Evolutionary conservation across 2,113 vertebrate species (phyloP).

Genomic region (Cyanocitta stelleri): DNA sequence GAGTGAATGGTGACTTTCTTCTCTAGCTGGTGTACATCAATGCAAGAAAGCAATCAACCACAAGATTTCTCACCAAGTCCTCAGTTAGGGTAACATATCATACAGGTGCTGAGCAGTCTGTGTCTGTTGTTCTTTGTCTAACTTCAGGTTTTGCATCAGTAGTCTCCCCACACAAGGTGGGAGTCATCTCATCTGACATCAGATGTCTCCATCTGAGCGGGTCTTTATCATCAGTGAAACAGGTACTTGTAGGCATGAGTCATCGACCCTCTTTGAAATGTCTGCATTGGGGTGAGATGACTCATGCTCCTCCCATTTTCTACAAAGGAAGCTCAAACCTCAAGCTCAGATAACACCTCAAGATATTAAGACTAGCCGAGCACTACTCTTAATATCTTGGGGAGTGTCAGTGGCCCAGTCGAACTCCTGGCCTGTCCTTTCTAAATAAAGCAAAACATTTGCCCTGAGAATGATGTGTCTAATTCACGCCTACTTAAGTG

Average conservation of each 20-base stretch:
- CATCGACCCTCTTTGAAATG: neutral
- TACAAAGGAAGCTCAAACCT: neutral
- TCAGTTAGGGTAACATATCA: neutral
- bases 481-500: neutral
- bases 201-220: neutral
- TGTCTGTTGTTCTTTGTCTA: neutral
- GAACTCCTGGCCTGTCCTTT: neutral
- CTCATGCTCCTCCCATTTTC: neutral
- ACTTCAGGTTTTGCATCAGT: neutral
- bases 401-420: neutral
- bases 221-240: neutral
- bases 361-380: neutral
- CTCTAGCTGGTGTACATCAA: neutral
- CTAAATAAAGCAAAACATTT: neutral
- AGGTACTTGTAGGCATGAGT: neutral
- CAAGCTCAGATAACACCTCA: neutral
- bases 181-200: neutral
- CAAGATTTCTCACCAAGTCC: neutral
- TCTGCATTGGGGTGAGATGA: neutral
- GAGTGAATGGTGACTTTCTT: neutral
- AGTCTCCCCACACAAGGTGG: neutral
- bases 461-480: neutral
- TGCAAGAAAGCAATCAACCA: neutral
- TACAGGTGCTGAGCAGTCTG: neutral
- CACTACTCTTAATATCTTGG: neutral